Evolutionary conservation across 2,888 invertebrate species (phyloP), one percentile per base, ranked within the genome.

Genomic region (Orthosia gracilis): DNA sequence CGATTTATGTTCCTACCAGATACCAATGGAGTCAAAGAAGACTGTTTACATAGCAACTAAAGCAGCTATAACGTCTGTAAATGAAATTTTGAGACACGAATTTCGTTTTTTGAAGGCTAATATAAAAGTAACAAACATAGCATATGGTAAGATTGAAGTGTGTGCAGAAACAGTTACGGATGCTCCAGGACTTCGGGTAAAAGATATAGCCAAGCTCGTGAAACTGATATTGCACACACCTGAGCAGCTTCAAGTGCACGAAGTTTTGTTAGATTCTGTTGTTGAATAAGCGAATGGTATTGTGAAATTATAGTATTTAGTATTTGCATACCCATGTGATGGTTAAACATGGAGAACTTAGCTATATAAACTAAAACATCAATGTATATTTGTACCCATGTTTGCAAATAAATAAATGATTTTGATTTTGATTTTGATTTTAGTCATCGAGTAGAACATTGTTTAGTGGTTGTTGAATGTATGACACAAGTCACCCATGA

Each of bases 11-110:
- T 83, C 80, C 26, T 85, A 85, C 52, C 78, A 83, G 21, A 78
- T 86, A 73, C 87, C 85, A 3, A 72, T 52, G 21, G 68, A 84
- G 4, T 75, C 84, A 0, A 78, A 49, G 31, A 86, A 87, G 64
- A 86, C 83, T 72, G 85, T 91, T 2, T 88, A 82, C 23, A 82
- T 86, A 70, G 88, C 91, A 45, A 47, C 90, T 11, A 91, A 88
- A 76, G 85, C 86, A 12, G 84, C 91, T 26, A 78, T 90, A 40
- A 88, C 88, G 2, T 89, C 91, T n/a, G 75, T 92, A 0, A 92
- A 91, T 78, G 90, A 91, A 83, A 91, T 91, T 69, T 78, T 92
- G 45, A 87, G 90, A 55, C 89, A 88, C 23, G 92, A 92, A 80
- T 90, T 92, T 40, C 86, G 89, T 80, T 91, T 85, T 79, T 66